Conservation (phyloP, 2,888 invertebrate genomes). For the Acrobasis consociella region DNA sequence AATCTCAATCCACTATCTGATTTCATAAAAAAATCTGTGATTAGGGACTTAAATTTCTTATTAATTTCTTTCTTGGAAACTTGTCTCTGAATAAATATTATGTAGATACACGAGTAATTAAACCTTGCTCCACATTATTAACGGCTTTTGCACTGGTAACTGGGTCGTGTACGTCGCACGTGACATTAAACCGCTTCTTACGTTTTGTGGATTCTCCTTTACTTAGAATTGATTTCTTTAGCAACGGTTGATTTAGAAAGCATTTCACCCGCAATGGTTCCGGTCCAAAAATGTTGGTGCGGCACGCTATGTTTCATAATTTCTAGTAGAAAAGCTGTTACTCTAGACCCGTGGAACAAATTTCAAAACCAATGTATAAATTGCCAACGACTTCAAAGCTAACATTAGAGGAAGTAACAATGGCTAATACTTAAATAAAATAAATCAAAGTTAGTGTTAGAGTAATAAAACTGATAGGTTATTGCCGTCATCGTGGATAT, state of each 20-base stretch:
- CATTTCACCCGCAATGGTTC: slow-evolving; percentile 2
- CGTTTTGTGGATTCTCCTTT: background rate
- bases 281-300: slow-evolving; percentile 4
- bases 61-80: slow-evolving; percentile 30
- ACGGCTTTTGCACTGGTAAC: slow-evolving; percentile 36
- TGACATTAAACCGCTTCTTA: slow-evolving; percentile 23
- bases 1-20: background rate
- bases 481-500: slow-evolving; percentile 66
- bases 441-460: slow-evolving; percentile 48
- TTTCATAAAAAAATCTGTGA: background rate
- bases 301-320: slow-evolving; percentile 1
- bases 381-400: slow-evolving; percentile 39
- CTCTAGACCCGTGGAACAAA: background rate
- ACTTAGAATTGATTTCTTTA: background rate
- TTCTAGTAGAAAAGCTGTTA: background rate
- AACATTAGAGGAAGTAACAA: slow-evolving; percentile 33
- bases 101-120: slow-evolving; percentile 35
- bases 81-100: slow-evolving; percentile 34
- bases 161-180: slow-evolving; percentile 32
- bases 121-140: slow-evolving; percentile 46
- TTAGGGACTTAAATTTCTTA: slow-evolving; percentile 20
- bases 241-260: slow-evolving; percentile 27
- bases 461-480: slow-evolving; percentile 66
- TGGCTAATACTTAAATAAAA: slow-evolving; percentile 41
- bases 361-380: slow-evolving; percentile 17